Evolutionary conservation across 2,113 vertebrate genomes (phyloP).

Genomic region (Ochotona princeps): DNA sequence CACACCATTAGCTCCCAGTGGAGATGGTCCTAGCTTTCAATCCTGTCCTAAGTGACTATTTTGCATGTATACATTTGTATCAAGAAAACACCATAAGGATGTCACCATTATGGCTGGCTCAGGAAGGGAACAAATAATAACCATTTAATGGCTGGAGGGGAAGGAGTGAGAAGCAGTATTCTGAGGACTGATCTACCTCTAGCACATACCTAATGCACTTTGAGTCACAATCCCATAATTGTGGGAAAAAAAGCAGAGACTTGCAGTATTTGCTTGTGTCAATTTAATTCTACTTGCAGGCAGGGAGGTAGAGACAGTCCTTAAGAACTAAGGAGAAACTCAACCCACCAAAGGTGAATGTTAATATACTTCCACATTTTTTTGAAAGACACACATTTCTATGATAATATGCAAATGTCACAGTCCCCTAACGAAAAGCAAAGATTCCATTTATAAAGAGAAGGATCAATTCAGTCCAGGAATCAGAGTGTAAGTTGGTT

Average conservation of each 20-base stretch:
- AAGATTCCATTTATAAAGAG: not conserved
- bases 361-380: not conserved
- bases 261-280: not conserved
- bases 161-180: not conserved
- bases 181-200: not conserved
- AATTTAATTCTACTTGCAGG: conserved; percentile 19
- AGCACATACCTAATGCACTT: not conserved
- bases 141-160: not conserved
- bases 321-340: not conserved
- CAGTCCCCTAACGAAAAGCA: not conserved
- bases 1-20: not conserved
- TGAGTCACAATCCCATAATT: not conserved
- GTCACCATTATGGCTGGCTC: not conserved
- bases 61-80: not conserved
- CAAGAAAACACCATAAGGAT: not conserved
- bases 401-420: not conserved
- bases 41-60: not conserved
- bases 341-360: not conserved
- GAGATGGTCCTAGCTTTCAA: not conserved
- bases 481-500: not conserved
- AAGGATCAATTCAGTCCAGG: not conserved
- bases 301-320: not conserved
- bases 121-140: not conserved
- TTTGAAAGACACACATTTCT: not conserved
- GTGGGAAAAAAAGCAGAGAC: not conserved